Base-by-base conservation (phyloP, 2,797 vertebrate genomes). In the Crax fasciolata region DNA sequence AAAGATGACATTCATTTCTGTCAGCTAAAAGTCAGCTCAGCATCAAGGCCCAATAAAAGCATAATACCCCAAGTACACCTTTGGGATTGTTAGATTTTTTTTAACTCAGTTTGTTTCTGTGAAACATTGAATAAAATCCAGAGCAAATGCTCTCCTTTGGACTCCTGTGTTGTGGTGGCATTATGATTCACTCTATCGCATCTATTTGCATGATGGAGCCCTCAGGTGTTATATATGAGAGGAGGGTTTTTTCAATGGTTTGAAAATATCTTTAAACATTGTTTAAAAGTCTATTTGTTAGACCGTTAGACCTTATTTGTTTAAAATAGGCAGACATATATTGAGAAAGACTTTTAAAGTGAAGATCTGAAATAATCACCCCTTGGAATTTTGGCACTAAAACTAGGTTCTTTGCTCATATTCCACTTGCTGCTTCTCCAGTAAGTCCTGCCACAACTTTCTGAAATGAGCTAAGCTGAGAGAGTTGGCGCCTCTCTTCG, bases 331-430 rank as follows among this genome's bases (percentile, higher is more conserved):
- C 35, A 89, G 30, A 18, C 72, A 66, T 9, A 20, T 49, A 84
- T 14, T 68, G 32, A 49, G 48, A 84, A 89, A 59, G 6, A 76
- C 51, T 93, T 76, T 65, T n/a, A 44, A 90, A 87, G 46, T 38
- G 32, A 90, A 78, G 23, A 72, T 62, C 58, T 79, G 67, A 79
- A 92, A 89, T 58, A 84, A 76, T 82, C 78, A 73, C 38, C 30
- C 35, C 44, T 90, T 71, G 57, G 35, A 92, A 89, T 78, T 24
- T 7, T 38, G 28, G 74, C 21, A 84, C 5, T 52, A 81, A 41
- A 84, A 93, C 28, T 46, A 10, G 3, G 32, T 63, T 67, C 19
- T 39, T 6, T 82, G 57, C 39, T 80, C 58, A 49, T 58, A 76
- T 32, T 51, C 32, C 76, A 20, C 19, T 67, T 0, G 1, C 30